Conservation (phyloP, 2,113 vertebrate genomes). For the Lagenorhynchus albirostris region DNA sequence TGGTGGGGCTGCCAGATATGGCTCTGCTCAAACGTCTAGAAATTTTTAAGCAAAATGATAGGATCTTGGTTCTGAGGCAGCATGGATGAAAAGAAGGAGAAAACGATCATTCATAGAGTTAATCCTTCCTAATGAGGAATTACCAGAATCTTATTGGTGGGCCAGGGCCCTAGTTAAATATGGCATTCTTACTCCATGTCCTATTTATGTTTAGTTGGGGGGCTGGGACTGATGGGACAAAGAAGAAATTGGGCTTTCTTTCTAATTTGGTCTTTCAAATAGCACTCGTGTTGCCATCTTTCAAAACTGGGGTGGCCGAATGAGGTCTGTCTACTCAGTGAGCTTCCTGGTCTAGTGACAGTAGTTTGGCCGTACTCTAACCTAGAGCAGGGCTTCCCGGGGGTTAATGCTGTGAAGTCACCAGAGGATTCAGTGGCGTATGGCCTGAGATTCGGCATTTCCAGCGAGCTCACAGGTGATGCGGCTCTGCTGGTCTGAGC, state of each 20-base stretch:
- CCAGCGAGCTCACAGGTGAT: fast-evolving
- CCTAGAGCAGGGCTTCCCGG: background rate
- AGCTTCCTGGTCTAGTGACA: background rate
- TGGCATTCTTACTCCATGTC: background rate
- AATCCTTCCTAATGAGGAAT: background rate
- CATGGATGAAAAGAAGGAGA: background rate
- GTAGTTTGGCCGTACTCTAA: background rate
- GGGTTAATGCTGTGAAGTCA: background rate
- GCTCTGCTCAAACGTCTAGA: background rate
- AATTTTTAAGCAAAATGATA: background rate
- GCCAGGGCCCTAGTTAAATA: background rate
- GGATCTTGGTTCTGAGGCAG: background rate
- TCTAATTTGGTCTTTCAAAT: background rate
- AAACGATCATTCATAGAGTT: background rate
- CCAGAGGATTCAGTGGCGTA: fast-evolving
- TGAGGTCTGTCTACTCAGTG: background rate
- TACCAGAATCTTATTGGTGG: background rate
- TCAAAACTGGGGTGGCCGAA: background rate
- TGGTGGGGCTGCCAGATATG: background rate
- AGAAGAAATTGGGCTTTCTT: background rate
- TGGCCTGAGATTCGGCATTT: background rate
- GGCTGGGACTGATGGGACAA: background rate
- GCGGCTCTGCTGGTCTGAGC: background rate
- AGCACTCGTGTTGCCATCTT: background rate
- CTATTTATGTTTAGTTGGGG: background rate